Evolutionary conservation across 2,888 invertebrate genomes (phyloP), one percentile per base, ranked within the genome.

Genomic region (Metellina segmentata): DNA sequence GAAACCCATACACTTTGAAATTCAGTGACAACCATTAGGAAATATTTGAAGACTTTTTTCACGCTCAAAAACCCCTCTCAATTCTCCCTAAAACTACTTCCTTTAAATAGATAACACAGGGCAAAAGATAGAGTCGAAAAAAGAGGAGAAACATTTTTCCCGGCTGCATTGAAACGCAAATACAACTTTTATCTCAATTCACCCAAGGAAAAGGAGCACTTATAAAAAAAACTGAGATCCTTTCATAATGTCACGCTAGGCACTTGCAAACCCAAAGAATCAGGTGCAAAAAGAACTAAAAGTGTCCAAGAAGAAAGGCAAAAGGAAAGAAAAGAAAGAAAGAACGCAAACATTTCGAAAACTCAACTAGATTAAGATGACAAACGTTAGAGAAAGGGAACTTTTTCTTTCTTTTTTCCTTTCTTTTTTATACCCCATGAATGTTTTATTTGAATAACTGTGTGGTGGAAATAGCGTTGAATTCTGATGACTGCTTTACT

Each of bases 371-470:
- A 88, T 81, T 81, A 81, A 88, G 88, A 81, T 81, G 88, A 81
- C 87, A 87, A 85, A 81, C 87, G 71, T 87, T 87, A 49, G 53
- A 88, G 61, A 88, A 75, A n/a, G 52, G 11, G 7, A 19, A 20
- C 20, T 34, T 52, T 20, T 19, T 8, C 0, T 53, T 19, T 53
- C 16, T 19, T 34, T 19, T 16, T 34, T 34, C 19, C 48, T 69
- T 53, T 81, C 13, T 48, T 20, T 69, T 52, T 19, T 75, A 20
- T 52, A 6, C 19, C 49, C 13, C 16, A 0, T 2, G 20, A 81
- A 88, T 88, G 88, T 75, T 88, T 88, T 88, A 88, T 88, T 88
- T 81, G 81, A 81, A 81, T 88, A 88, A 75, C 75, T 51, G 51
- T 70, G 81, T 61, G 61, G 74, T 81, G 81, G 88, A 51, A 81